phyloP scores from a whole-genome alignment of 2,113 vertebrate species.

The Caranx ignobilis region DNA sequence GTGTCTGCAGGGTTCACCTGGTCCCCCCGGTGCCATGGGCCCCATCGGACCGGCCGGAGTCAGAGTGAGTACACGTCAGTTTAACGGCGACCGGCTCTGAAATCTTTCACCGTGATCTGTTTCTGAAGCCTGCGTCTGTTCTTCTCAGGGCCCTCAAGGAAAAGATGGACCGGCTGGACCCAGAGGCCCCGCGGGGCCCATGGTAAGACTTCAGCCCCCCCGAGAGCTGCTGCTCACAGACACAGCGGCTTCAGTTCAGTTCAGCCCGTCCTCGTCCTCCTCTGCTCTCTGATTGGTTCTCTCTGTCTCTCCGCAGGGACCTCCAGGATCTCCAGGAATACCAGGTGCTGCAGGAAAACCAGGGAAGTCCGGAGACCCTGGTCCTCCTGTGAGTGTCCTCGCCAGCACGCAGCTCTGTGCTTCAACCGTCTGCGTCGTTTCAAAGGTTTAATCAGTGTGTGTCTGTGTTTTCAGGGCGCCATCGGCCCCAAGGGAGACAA shows the following conservation, averaged over 20 bases:
- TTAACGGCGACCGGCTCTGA: background rate
- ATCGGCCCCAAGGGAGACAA: slow-evolving; percentile 94
- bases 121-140: slow-evolving; percentile 44
- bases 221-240: background rate
- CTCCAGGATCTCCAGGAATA: slow-evolving; percentile 91
- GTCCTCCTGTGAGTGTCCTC: slow-evolving; percentile 86
- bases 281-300: background rate
- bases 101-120: slow-evolving; percentile 13
- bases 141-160: slow-evolving; percentile 91
- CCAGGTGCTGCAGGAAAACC: slow-evolving; percentile 89
- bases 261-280: background rate
- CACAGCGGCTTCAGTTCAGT: too few relatives aligned
- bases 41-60: slow-evolving; percentile 91
- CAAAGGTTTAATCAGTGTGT: background rate
- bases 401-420: fast-evolving
- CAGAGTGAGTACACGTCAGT: slow-evolving; percentile 84
- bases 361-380: slow-evolving; percentile 91
- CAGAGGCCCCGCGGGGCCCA: slow-evolving; percentile 91
- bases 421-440: too few relatives aligned
- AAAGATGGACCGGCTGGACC: slow-evolving; percentile 93
- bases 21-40: slow-evolving; percentile 88
- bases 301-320: slow-evolving; percentile 84
- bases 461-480: slow-evolving; percentile 86
- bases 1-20: slow-evolving; percentile 88
- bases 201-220: slow-evolving; percentile 81